Base-by-base conservation (phyloP, 2,888 invertebrate genomes). In the Chalcosyrphus nemorum region DNA sequence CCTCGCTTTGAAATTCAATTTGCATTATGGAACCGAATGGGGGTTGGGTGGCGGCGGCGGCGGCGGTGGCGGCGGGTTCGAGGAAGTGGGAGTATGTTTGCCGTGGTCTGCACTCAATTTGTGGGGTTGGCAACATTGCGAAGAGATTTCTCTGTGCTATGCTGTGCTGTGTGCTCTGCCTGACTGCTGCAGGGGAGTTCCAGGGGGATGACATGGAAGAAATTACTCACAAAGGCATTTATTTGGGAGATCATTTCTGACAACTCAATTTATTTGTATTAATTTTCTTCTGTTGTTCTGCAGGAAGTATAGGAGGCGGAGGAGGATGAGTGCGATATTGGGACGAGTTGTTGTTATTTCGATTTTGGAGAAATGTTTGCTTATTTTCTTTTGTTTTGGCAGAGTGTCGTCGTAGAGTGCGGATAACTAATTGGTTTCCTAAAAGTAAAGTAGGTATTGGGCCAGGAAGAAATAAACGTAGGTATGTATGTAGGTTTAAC, bases 261-360 rank as follows among this genome's bases (percentile, higher is more conserved):
- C 90, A 90, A 90, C 90, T 90, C 90, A 91, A 90, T 90, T 90
- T 90, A 90, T 90, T 91, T 91, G 90, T 90, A 90, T 90, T 90
- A 90, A 91, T 91, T 90, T 91, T 89, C 88, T 88, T 88, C 89
- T 90, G 88, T 88, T 88, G 88, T 86, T 86, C 74, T 72, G 63
- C 77, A 74, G 66, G 66, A 68, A 80, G 47, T 71, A 41, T 17
- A 43, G 52, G 78, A 50, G 19, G 32, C 7, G 17, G 21, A 19
- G 9, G 38, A 19, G 52, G 15, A n/a, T n/a, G n/a, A 3, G 13
- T 47, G 32, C 5, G 50, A 47, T 65, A 29, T 45, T 54, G 54
- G 32, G 47, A 47, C 45, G 68, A 74, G 54, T 52, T 78, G 56
- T 56, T 78, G 54, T 43, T 74, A 38, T 63, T 76, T 57, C 56